Evolutionary conservation across 2,113 vertebrate species (phyloP).

Genomic region (Ictidomys tridecemlineatus): DNA sequence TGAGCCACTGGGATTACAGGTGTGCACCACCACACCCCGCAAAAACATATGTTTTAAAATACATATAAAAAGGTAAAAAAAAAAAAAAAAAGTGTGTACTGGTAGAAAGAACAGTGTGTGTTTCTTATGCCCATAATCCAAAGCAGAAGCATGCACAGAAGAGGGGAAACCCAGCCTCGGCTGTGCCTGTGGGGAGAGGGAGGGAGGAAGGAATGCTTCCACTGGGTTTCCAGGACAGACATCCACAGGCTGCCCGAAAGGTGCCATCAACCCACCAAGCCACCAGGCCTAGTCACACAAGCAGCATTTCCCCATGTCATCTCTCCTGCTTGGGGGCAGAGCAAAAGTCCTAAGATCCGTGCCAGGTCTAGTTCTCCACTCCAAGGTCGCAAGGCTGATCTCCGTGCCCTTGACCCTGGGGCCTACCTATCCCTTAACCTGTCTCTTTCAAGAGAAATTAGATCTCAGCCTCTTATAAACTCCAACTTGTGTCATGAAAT

Average conservation of each 20-base stretch:
- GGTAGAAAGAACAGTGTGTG: background rate
- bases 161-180: background rate
- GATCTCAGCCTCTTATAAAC: constrained; percentile 60
- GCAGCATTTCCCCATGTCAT: background rate
- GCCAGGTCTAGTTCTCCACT: background rate
- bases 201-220: too few species aligned
- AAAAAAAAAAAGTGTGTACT: background rate
- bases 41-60: too few species aligned
- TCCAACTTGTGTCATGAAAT: constrained; percentile 67
- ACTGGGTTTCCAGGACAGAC: background rate
- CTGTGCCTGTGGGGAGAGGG: rapidly evolving
- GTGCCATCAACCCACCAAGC: rapidly evolving
- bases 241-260: rapidly evolving
- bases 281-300: background rate
- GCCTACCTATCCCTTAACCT: background rate
- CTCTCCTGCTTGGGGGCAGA: background rate
- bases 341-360: background rate
- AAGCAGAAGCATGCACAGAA: rapidly evolving
- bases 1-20: too few species aligned
- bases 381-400: constrained; percentile 70
- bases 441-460: constrained; percentile 65
- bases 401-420: constrained; percentile 43
- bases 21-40: background rate
- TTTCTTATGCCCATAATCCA: background rate
- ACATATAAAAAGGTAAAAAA: background rate